Evolutionary conservation across 2,113 vertebrate genomes (phyloP).

Genomic region (Serilophus lunatus): DNA sequence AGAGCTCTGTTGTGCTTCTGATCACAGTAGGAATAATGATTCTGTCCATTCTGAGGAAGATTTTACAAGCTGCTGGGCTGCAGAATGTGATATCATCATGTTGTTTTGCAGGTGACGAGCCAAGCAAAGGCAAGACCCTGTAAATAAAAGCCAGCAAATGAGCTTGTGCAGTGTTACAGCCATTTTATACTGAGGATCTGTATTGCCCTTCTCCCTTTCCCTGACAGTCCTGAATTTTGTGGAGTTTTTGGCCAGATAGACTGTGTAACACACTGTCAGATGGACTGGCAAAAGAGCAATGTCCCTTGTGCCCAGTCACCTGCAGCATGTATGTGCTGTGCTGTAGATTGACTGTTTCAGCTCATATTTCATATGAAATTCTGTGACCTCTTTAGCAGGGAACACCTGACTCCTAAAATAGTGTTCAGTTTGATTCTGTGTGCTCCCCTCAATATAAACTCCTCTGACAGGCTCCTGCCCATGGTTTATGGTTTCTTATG

Average conservation of each 20-base stretch:
- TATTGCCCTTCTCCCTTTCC: not conserved
- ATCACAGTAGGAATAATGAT: not conserved
- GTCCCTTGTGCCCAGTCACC: not conserved
- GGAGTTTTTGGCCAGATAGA: not conserved
- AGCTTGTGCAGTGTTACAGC: not conserved
- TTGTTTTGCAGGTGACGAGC: not conserved
- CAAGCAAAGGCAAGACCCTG: not conserved
- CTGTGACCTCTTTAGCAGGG: slow-evolving; percentile 29
- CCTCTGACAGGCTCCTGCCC: slow-evolving; percentile 40
- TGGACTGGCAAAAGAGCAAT: not conserved
- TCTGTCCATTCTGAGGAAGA: not conserved
- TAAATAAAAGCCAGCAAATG: not conserved
- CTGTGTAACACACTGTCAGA: not conserved
- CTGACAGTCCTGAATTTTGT: not conserved
- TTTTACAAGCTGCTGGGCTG: not conserved
- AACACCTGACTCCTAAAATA: slow-evolving; percentile 57
- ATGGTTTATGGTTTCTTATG: slow-evolving; percentile 41
- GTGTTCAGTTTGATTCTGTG: not conserved
- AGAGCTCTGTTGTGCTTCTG: not conserved
- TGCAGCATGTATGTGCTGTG: not conserved
- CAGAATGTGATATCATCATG: not conserved
- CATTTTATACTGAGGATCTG: not conserved
- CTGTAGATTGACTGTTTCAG: slow-evolving; percentile 11
- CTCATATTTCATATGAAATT: slow-evolving; percentile 28
- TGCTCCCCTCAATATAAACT: slow-evolving; percentile 16